phyloP scores from a whole-genome alignment of 1,140 invertebrate genomes.

The Macrosteles quadrilineatus region DNA sequence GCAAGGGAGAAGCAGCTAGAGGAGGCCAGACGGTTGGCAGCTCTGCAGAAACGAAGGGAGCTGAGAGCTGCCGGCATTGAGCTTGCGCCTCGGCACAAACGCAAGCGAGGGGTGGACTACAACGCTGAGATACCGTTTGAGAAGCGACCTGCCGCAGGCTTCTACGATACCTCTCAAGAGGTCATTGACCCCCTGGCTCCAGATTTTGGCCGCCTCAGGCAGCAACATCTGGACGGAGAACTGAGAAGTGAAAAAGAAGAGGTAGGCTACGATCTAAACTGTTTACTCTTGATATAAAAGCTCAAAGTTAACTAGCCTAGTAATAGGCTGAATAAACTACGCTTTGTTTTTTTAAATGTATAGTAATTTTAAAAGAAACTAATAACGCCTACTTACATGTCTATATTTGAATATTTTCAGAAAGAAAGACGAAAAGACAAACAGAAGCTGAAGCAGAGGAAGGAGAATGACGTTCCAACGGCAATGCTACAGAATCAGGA shows the following conservation, averaged over 20 bases:
- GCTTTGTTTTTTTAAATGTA: too few species aligned
- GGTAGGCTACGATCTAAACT: slow-evolving; percentile 52
- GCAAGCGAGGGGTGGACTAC: slow-evolving; percentile 92
- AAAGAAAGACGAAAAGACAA: slow-evolving; percentile 87
- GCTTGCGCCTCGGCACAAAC: slow-evolving; percentile 67
- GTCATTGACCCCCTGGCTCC: slow-evolving; percentile 83
- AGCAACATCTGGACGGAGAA: slow-evolving; percentile 93
- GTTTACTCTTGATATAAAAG: slow-evolving; percentile 14
- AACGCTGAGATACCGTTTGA: slow-evolving; percentile 98
- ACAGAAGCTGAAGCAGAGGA: slow-evolving; percentile 89
- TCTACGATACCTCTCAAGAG: slow-evolving; percentile 93
- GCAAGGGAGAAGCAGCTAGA: slow-evolving; percentile 98
- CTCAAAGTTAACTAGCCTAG: neutral
- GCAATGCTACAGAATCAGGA: slow-evolving; percentile 89
- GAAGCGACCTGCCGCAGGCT: slow-evolving; percentile 86
- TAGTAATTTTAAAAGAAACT: too few species aligned
- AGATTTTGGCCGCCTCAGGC: slow-evolving; percentile 85
- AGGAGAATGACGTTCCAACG: slow-evolving; percentile 95
- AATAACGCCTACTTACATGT: too few species aligned
- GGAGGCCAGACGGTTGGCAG: slow-evolving; percentile 93
- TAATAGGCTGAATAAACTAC: too few species aligned
- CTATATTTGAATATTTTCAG: too few species aligned
- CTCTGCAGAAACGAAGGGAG: slow-evolving; percentile 93
- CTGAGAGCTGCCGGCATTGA: slow-evolving; percentile 97
- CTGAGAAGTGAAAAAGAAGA: slow-evolving; percentile 87